Conservation (phyloP, 2,797 vertebrate genomes). For the Gambelia wislizenii region DNA sequence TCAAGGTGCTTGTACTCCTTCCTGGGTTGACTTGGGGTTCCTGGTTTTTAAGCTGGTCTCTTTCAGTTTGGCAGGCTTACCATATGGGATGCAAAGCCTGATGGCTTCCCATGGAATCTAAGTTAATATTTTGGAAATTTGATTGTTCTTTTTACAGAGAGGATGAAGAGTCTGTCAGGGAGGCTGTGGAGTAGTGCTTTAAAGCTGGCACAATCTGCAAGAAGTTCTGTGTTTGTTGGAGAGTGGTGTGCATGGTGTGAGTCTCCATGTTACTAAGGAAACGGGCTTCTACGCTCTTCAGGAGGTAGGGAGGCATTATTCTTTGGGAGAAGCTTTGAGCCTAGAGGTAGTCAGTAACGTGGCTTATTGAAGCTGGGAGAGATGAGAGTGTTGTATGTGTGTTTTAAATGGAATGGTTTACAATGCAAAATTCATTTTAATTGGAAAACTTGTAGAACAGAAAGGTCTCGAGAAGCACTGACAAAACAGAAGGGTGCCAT, state of each 20-base stretch:
- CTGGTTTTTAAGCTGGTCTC: not conserved
- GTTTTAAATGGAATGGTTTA: not conserved
- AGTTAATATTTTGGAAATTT: not conserved
- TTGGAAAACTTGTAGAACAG: constrained; percentile 19
- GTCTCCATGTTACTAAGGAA: constrained; percentile 32
- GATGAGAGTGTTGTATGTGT: not conserved
- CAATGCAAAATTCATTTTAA: not conserved
- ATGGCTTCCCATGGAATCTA: constrained; percentile 1
- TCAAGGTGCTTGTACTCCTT: not conserved
- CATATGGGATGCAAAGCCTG: not conserved
- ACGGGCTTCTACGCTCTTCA: constrained; percentile 34
- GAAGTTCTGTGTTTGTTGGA: not conserved
- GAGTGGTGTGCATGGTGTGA: not conserved
- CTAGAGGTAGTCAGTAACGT: not conserved
- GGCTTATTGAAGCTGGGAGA: not conserved
- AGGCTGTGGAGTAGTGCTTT: constrained; percentile 13
- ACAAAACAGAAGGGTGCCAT: constrained; percentile 4
- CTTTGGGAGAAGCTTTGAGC: not conserved
- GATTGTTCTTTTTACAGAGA: not conserved
- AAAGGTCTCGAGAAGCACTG: not conserved
- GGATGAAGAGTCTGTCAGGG: not conserved
- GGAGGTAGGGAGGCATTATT: constrained; percentile 27
- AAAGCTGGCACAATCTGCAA: not conserved
- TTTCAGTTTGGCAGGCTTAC: not conserved
- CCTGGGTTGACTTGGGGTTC: not conserved